Conservation (phyloP, 2,113 vertebrate species). For the Misgurnus mizolepis region DNA sequence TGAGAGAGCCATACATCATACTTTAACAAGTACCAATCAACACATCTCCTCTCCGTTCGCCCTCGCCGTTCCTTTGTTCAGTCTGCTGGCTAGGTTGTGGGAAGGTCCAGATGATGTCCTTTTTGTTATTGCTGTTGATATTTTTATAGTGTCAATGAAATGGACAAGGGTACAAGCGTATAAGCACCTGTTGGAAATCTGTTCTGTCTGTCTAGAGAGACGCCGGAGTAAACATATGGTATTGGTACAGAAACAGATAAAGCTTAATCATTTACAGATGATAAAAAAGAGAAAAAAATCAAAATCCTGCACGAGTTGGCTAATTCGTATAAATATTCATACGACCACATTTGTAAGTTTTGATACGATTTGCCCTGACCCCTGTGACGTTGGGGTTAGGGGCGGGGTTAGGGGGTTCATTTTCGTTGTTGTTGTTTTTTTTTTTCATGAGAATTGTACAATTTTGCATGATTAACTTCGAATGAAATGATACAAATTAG, state of each 20-base stretch:
- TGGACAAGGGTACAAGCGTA: background rate
- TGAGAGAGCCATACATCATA: constrained; percentile 58
- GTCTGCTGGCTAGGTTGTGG: constrained; percentile 5
- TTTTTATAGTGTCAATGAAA: constrained; percentile 8
- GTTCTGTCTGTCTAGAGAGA: background rate
- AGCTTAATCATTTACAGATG: background rate
- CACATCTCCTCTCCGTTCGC: constrained; percentile 44
- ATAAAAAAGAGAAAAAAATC: no score
- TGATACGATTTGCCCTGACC: no score
- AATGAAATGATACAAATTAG: no score
- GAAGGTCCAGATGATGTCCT: background rate
- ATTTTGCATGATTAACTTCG: no score
- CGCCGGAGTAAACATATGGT: background rate
- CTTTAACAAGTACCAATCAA: constrained; percentile 61
- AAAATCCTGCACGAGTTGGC: background rate
- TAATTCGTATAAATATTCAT: no score
- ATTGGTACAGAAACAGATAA: background rate
- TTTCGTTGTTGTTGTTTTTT: no score
- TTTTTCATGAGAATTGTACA: no score
- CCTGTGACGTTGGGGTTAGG: no score
- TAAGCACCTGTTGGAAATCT: background rate
- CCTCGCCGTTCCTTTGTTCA: constrained; percentile 48
- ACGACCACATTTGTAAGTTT: no score
- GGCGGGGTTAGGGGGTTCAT: no score
- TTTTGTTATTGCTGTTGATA: constrained; percentile 7